Base-by-base conservation (phyloP, 2,888 invertebrate species). In the Galerucella calmariensis region DNA sequence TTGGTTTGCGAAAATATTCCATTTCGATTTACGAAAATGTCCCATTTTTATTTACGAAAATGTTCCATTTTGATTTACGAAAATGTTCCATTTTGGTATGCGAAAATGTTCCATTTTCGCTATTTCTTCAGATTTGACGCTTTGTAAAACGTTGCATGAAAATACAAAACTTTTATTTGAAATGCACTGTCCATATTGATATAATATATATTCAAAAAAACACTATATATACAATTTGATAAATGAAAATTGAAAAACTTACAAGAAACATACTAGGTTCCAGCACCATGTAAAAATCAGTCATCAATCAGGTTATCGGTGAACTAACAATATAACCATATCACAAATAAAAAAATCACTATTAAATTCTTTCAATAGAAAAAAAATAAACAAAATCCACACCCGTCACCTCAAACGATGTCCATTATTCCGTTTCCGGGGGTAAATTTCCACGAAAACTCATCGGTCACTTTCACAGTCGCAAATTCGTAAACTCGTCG, bases 251-350 rank as follows among this genome's bases (percentile, higher is more conserved):
- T 46, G 56, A 58, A 66, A 70, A 24, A 75, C 75, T 75, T 73
- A 75, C 75, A 66, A 75, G 75, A 75, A 75, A 75, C 75, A 75
- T 75, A 72, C 75, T 75, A 75, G 75, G 73, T 73, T 75, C 75
- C 75, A 75, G 75, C 69, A 75, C 75, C 75, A 75, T 75, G 75
- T 68, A 75, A 75, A 69, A 73, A 70, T 70, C 75, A 75, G 73
- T 73, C 73, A 73, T 72, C 67, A 67, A 73, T 69, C 70, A 72
- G 72, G 72, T 66, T 72, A 72, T 72, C 66, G 72, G 44, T 44
- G 46, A 66, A 72, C 66, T 65, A 46, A 65, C 35, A 20, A 44
- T 51, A 67, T 48, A 72, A 72, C 72, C 72, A 72, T 65, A 65
- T 72, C 72, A 72, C 72, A 66, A 69, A 51, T 61, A 68, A 58